Evolutionary conservation across 2,113 vertebrate species (phyloP), one percentile per base, ranked within the genome.

Genomic region (Esox niger): DNA sequence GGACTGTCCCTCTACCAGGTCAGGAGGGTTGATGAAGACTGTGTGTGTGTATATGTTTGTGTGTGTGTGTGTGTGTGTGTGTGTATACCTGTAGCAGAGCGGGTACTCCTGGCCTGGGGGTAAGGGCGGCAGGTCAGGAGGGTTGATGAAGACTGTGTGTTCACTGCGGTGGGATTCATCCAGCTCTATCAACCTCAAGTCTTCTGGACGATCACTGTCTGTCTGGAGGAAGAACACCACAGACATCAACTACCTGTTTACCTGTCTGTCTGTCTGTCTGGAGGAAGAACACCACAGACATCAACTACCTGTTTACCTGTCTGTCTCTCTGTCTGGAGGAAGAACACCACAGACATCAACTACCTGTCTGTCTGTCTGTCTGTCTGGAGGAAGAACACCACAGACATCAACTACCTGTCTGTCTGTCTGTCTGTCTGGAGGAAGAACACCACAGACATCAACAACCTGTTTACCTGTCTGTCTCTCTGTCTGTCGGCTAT

Each of bases 71-170:
- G 49, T 70, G 46, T 49, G 2, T 38, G 30, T 64, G 21, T 23
- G 43, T 26, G 29, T 67, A 35, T 94, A 98, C 96, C 97, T 99
- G 84, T 97, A 96, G 59, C 94, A 91, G 10, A 95, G 91, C 61
- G 95, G 94, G 70, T 95, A 92, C 70, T 98, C 97, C 77, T 98
- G 95, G 68, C 95, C 97, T 35, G 93, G 91, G 8, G 95, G 95
- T 29, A 95, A 91, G 4, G 91, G 93, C 58, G 96, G 96, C 66
- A 98, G 95, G 82, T 99, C 97, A 0, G 96, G 97, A 1, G 97
- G 97, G 29, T 95, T 99, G 84, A 99, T 94, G 73, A 96, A 98
- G 68, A 99, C 97, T 0, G 97, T 99, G 80, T 99, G 97, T 82
- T 99, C 97, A 15, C 97, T 97, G 87, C 89, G 92, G 87, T 98